Evolutionary conservation across 2,888 invertebrate genomes (phyloP), one percentile per base, ranked within the genome.

Genomic region (Yponomeuta cagnagella): DNA sequence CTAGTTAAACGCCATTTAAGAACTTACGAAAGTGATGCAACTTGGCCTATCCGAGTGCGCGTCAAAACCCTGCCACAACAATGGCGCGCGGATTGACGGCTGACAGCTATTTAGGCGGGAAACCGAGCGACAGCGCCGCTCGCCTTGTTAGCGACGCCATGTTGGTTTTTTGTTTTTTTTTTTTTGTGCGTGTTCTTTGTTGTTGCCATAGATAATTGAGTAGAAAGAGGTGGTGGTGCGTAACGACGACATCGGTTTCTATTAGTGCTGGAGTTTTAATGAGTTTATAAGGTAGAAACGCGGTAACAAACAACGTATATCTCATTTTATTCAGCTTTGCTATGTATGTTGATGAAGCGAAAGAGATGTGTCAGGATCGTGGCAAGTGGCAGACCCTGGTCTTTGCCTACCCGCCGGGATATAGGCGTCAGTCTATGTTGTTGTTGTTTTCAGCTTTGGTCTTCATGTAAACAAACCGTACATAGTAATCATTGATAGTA

Each of bases 71-170:
- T 15, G 52, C 52, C 69, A 72, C 75, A 75, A 79, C 74, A 73
- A 76, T 79, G 80, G 78, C 70, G 76, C 65, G 71, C 71, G 72
- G 79, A 82, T 82, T 88, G 86, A 87, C 86, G 84, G 81, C 82
- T 89, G 89, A 89, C 89, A 89, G 86, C 78, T 84, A 84, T 89
- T 88, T 88, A 86, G 85, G 89, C 87, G 87, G 86, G 86, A 85
- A 85, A 78, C 74, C 73, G 70, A 76, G 12, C 15, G 52, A 52
- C 52, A 52, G 12, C 52, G 52, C 52, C 12, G 12, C 3, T 52
- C 52, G 52, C 52, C 52, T 52, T 52, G 52, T 52, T 52, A 80
- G 80, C 80, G 83, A 76, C 83, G 87, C 88, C 86, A 88, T 86
- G 81, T 84, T 83, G 79, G 75, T 79, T 81, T 81, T 79, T 75